Base-by-base conservation (phyloP, 1,140 invertebrate species). In the Kradibia gibbosae region DNA sequence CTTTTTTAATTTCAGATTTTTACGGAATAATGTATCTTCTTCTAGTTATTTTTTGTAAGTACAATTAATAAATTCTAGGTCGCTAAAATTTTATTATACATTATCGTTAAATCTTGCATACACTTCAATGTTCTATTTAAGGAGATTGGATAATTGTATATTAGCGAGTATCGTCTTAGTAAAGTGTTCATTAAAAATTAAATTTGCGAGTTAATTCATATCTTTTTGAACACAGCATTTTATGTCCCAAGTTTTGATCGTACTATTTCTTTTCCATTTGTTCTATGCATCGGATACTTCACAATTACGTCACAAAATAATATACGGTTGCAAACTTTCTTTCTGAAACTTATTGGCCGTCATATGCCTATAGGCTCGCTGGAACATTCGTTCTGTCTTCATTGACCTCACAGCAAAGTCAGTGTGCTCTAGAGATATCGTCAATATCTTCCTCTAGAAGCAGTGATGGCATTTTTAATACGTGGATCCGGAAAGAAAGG, bases 281-380 rank as follows among this genome's bases (percentile, higher is more conserved):
- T 34, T 25, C 76, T 78, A 78, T 76, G 78, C 79, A 82, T 82
- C 81, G 55, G 76, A 1, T 34, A 75, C 70, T 55, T 74, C n/a
- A 79, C 72, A 82, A 82, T 82, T 82, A 78, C 73, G 78, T 82
- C 75, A 60, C 70, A 53, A 76, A 82, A 82, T 82, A 82, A 82
- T 65, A 57, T n/a, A 55, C 76, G 55, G 36, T 75, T 48, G 78
- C 55, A 53, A 82, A 78, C 76, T 82, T 82, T 28, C 4, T 28
- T 42, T 20, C 53, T 39, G 75, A 82, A 82, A 75, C 73, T 81
- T 45, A 34, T 17, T 4, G 42, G 45, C 4, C 53, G 1, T 17
- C 34, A 57, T 25, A 4, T n/a, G 5, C 20, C 4, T 20, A 28
- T 77, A 3, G 22, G 7, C 57, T 62, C 28, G 70, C 45, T 45